Evolutionary conservation across 2,797 vertebrate genomes (phyloP).

Genomic region (Acanthurus leucopareius): DNA sequence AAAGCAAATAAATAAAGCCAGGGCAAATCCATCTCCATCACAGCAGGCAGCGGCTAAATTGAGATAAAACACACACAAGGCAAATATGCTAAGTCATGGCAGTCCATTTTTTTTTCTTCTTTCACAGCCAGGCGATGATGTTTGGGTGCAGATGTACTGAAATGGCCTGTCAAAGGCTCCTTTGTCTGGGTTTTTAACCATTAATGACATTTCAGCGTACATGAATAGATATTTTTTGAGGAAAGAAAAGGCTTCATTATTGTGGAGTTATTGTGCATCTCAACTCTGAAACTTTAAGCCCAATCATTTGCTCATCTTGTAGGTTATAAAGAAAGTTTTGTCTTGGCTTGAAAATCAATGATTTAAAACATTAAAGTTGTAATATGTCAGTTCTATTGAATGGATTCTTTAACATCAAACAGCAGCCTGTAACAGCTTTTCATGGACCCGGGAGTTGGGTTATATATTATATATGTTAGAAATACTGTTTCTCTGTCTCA

Average conservation of each 20-base stretch:
- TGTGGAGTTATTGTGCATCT: constrained; percentile 11
- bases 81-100: constrained; percentile 30
- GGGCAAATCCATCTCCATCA: constrained; percentile 41
- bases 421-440: neutral
- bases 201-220: neutral
- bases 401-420: neutral
- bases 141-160: constrained; percentile 32
- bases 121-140: constrained; percentile 2
- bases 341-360: neutral
- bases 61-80: constrained; percentile 50
- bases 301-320: neutral
- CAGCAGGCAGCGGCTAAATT: constrained; percentile 51
- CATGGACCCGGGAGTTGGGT: neutral
- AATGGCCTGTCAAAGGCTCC: constrained; percentile 28
- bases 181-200: constrained; percentile 20
- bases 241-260: neutral
- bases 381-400: neutral
- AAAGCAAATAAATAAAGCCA: constrained; percentile 40
- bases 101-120: constrained; percentile 2
- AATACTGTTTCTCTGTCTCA: too few relatives aligned
- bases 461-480: neutral
- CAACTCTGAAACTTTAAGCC: neutral
- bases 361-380: neutral
- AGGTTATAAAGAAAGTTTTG: too few relatives aligned
- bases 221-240: neutral